Percentiles rank a stretch among this genome's conserved stretches.
Conservation (phyloP, 2,113 vertebrate species). For the Taxidea taxus region DNA sequence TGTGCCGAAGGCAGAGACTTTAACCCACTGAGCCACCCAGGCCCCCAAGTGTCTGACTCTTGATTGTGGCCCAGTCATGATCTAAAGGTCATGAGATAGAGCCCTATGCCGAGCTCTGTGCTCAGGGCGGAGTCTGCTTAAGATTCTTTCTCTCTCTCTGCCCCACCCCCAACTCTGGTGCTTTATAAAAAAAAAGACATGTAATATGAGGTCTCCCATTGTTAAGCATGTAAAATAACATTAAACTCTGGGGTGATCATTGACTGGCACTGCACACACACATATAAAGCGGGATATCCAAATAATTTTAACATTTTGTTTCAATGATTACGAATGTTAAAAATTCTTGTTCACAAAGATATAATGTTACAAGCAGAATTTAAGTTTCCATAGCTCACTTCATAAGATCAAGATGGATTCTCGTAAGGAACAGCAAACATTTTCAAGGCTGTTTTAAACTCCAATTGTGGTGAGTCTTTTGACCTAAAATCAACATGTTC, state of each 20-base stretch:
- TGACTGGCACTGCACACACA: not conserved
- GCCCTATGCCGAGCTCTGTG: not conserved
- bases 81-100: not conserved
- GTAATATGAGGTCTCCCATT: not conserved
- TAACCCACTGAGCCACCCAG: no score
- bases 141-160: not conserved
- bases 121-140: not conserved
- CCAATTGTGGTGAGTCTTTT: not conserved
- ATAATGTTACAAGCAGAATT: not conserved
- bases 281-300: not conserved
- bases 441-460: not conserved
- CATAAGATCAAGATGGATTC: not conserved
- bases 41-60: not conserved
- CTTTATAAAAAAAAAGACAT: not conserved
- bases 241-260: not conserved
- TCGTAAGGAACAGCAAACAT: not conserved
- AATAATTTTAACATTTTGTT: constrained; percentile 43
- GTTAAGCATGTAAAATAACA: not conserved
- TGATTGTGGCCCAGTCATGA: not conserved
- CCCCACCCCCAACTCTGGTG: no score
- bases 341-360: not conserved
- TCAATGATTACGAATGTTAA: constrained; percentile 37
- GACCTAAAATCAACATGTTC: not conserved
- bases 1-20: no score
- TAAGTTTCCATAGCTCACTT: not conserved